Base-by-base conservation (phyloP, 2,113 vertebrate genomes). In the Crotophaga sulcirostris region DNA sequence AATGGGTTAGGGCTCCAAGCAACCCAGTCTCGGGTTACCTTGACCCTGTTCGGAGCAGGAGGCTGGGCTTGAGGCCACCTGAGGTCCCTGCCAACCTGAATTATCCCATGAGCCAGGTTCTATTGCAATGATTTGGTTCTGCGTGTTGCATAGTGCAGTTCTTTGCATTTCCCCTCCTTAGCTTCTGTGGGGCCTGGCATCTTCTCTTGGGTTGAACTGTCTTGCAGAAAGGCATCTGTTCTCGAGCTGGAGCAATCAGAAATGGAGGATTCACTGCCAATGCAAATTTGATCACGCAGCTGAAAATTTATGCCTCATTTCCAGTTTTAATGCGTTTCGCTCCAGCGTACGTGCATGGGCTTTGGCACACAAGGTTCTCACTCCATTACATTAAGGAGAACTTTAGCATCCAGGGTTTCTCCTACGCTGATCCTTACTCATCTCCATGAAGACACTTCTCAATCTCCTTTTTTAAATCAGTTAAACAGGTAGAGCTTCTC, bases 111-210 rank as follows among this genome's bases (percentile, higher is more conserved):
- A 75, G 64, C 42, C 54, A 6, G 9, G 16, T 15, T 1, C 40
- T 28, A 0, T 4, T 4, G 40, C 9, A 6, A 1, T 34, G 7
- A 3, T 11, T 15, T 29, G 51, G 11, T 42, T 62, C 78, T 25
- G 7, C 63, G 1, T 3, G 11, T 40, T 40, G 38, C 64, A 2
- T 25, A 5, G 16, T 4, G 4, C 0, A 4, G 15, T 4, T 17
- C 47, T 80, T 54, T 49, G 73, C 54, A 3, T 64, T 59, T 45
- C 29, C 45, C 59, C 33, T 40, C 1, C 14, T 8, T 24, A 14
- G 64, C 80, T 74, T 42, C 34, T 23, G 1, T 15, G 68, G 68
- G 60, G 88, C 88, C 63, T 91, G 31, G 8, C 69, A 74, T 56
- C 49, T 64, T 20, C 91, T 68, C 58, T 34, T 49, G 3, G 47